Base-by-base conservation (phyloP, 1,140 invertebrate genomes). In the Diachasma alloeum region DNA sequence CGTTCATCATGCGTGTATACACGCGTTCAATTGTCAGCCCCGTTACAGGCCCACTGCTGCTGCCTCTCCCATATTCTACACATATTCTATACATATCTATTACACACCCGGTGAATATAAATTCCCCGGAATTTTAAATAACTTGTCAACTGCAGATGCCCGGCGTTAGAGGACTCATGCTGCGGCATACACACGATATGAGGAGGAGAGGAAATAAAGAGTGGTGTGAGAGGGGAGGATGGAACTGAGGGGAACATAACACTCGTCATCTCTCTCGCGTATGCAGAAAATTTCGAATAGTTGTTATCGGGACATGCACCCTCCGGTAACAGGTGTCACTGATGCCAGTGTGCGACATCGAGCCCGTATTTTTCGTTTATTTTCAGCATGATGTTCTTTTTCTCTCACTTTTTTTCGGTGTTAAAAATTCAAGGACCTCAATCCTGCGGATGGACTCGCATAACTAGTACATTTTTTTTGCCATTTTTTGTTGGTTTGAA, bases 91-190 rank as follows among this genome's bases (percentile, higher is more conserved):
- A 17, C 19, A 24, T 63, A 73, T 26, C 26, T 59, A 73, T 37
- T 42, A 42, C 36, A 37, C 26, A 66, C 39, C n/a, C 6, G 15
- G 44, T 17, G 67, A 76, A 76, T 71, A 76, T 70, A 76, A 76
- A 76, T 71, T 76, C 22, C 6, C 10, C 26, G 37, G 19, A 76
- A 76, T 76, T 76, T 75, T 76, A 76, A 76, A 76, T 76, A 75
- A 76, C 74, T 76, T 76, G 74, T 76, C 74, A 76, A 44, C 67
- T 76, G 48, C 74, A 76, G 74, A 76, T 76, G 74, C 53, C 48
- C 42, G 0, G 56, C 36, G 24, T 44, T 70, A 26, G 74, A 71
- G 74, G 11, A 59, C 53, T 76, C 68, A 46, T 70, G 26, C 36
- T 70, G 26, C 36, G 46, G 68, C 39, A 70, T 24, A 71, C 42